These are phyloP conservation scores for Heterocephalus glaber DNA, from an alignment of 2,113 vertebrate genomes.

Conservation along the genomic window DNA sequence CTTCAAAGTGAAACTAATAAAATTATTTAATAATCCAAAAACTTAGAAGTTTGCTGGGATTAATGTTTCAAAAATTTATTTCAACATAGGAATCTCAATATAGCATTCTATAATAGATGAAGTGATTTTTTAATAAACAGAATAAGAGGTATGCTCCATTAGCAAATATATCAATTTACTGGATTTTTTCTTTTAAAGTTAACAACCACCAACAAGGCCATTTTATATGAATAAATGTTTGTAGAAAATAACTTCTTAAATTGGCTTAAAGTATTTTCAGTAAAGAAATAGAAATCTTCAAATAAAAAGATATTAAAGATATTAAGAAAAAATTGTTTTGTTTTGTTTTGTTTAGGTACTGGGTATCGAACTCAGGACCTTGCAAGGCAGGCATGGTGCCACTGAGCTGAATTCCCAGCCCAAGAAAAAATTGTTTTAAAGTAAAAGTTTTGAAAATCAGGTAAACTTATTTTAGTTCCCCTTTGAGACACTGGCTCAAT, in stretches of 20 bases:
- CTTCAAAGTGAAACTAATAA: conserved; percentile 58
- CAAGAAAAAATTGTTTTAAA: conserved; percentile 18
- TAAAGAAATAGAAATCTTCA: conserved; percentile 52
- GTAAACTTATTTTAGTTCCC: conserved; percentile 1
- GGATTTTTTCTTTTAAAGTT: background rate
- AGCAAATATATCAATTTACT: background rate
- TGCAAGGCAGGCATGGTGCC: too few relatives aligned
- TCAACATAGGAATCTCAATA: conserved; percentile 32
- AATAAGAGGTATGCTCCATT: background rate
- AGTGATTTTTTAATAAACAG: conserved; percentile 12
- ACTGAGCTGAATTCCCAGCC: too few relatives aligned
- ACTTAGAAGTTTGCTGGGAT: conserved; percentile 42
- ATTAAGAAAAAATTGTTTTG: conserved; percentile 31
- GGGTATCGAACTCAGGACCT: too few relatives aligned
- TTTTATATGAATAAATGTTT: conserved; percentile 51
- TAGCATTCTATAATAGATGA: background rate
- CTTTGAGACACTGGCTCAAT: background rate
- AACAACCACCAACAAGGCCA: background rate
- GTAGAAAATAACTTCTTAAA: background rate
- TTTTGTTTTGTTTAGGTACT: too few relatives aligned
- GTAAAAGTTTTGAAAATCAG: background rate
- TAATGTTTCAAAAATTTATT: conserved; percentile 36
- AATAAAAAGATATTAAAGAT: conserved; percentile 3
- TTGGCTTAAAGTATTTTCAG: background rate
- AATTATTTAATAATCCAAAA: conserved; percentile 54